These are phyloP conservation scores for Lasioglossum calceatum DNA, from an alignment of 2,888 invertebrate species.

Conservation along the genomic window DNA sequence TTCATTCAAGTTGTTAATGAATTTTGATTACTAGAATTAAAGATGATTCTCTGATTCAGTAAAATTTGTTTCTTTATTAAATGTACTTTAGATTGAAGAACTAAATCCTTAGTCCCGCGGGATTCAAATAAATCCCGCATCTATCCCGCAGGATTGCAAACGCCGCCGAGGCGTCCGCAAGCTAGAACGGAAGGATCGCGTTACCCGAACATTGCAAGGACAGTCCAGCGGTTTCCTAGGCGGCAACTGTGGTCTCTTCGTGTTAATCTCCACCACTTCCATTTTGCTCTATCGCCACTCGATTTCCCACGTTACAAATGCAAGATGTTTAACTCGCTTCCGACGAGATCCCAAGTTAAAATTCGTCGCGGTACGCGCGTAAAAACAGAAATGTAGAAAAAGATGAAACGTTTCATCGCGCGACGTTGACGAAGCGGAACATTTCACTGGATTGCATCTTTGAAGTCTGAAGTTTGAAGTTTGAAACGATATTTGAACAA, in stretches of 20 bases:
- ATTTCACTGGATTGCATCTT: conserved; percentile 25
- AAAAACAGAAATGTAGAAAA: conserved; percentile 43
- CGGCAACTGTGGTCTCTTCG: conserved; percentile 41
- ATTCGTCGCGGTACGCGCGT: conserved; percentile 6
- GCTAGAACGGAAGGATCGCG: background rate
- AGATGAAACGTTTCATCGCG: conserved; percentile 24
- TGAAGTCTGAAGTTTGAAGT: conserved; percentile 13
- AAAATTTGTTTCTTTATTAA: too few relatives aligned
- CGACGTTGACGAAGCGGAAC: conserved; percentile 3
- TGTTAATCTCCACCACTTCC: conserved; percentile 74
- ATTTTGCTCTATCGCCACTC: conserved; percentile 53
- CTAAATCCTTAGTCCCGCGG: too few relatives aligned
- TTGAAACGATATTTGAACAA: conserved; percentile 3
- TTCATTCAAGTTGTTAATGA: too few relatives aligned
- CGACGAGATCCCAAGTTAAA: conserved; percentile 7
- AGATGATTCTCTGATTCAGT: too few relatives aligned
- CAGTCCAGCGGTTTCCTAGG: conserved; percentile 27
- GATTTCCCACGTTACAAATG: background rate
- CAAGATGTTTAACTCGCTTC: background rate
- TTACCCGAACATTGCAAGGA: conserved; percentile 64
- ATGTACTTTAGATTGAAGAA: too few relatives aligned
- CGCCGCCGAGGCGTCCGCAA: background rate
- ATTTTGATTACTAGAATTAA: too few relatives aligned
- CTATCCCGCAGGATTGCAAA: too few relatives aligned
- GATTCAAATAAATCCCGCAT: too few relatives aligned